These are phyloP conservation scores for Leptopilina drosophilae DNA, from an alignment of 2,888 invertebrate genomes.

Conservation along the genomic window DNA sequence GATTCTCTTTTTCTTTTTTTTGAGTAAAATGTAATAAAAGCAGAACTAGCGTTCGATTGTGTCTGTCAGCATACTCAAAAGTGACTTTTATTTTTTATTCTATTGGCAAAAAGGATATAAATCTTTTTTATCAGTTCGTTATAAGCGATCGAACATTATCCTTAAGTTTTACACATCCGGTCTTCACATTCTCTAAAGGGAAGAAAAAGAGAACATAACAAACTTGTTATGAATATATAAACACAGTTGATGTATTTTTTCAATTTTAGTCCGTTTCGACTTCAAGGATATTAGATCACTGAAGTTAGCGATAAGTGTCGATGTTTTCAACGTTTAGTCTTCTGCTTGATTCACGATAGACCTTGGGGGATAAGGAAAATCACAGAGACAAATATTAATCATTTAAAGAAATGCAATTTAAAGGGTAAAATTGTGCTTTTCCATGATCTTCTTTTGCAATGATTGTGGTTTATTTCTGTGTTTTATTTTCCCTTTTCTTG, in stretches of 20 bases:
- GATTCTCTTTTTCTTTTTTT: too few relatives aligned
- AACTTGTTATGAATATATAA: background rate
- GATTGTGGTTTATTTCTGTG: background rate
- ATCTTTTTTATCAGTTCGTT: slow-evolving; percentile 48
- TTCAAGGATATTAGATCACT: too few relatives aligned
- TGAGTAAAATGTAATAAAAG: too few relatives aligned
- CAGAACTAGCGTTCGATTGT: background rate
- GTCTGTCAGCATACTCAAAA: slow-evolving; percentile 18
- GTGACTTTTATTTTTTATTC: slow-evolving; percentile 44
- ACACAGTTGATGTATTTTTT: slow-evolving; percentile 5
- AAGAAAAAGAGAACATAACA: background rate
- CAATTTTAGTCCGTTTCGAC: too few relatives aligned
- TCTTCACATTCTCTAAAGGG: slow-evolving; percentile 31
- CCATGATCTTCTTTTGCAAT: background rate
- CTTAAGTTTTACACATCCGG: slow-evolving; percentile 3
- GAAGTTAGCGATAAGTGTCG: too few relatives aligned
- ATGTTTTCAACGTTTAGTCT: too few relatives aligned
- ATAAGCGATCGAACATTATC: slow-evolving; percentile 39
- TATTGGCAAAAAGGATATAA: slow-evolving; percentile 39
- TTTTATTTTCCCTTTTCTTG: background rate
- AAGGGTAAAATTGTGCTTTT: background rate
- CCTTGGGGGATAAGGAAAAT: too few relatives aligned
- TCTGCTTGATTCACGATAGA: too few relatives aligned
- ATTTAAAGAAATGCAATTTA: background rate
- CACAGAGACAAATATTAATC: too few relatives aligned